These are phyloP conservation scores for Euclidia mi DNA, from an alignment of 2,888 invertebrate genomes.

Conservation along the genomic window DNA sequence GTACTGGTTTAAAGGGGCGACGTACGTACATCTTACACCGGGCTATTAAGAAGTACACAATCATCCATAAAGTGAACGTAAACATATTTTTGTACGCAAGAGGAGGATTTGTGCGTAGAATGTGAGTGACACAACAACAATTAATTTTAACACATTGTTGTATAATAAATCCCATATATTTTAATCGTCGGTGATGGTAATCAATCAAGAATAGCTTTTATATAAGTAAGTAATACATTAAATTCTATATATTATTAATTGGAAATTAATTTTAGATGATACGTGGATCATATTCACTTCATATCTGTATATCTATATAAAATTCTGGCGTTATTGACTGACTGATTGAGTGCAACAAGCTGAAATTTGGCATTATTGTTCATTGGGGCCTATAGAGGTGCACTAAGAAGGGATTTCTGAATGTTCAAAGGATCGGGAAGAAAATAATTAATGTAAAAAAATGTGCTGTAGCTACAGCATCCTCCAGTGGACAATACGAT, in stretches of 20 bases:
- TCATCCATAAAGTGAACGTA: slow-evolving; percentile 7
- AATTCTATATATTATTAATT: slow-evolving; percentile 23
- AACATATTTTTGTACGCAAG: slow-evolving; percentile 1
- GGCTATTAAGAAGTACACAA: slow-evolving; percentile 1
- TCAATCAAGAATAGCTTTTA: slow-evolving; percentile 42
- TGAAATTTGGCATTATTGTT: too few relatives aligned
- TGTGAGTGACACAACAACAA: slow-evolving; percentile 21
- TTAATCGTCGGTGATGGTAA: slow-evolving; percentile 37
- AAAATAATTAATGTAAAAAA: too few relatives aligned
- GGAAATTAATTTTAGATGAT: slow-evolving; percentile 19
- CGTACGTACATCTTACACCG: neutral
- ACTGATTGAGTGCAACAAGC: too few relatives aligned
- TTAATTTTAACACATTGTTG: slow-evolving; percentile 40
- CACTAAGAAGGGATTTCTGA: too few relatives aligned
- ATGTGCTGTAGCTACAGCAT: too few relatives aligned
- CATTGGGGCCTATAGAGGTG: too few relatives aligned
- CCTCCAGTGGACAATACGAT: too few relatives aligned
- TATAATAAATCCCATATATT: slow-evolving; percentile 45
- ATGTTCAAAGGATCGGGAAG: too few relatives aligned
- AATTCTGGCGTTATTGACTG: too few relatives aligned
- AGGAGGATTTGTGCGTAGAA: slow-evolving; percentile 13
- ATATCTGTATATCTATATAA: too few relatives aligned
- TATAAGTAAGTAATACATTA: slow-evolving; percentile 30
- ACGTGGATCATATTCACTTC: neutral
- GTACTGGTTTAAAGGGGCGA: too few relatives aligned